Conservation (phyloP, 2,113 vertebrate species). For the Pteruthius melanotis region DNA sequence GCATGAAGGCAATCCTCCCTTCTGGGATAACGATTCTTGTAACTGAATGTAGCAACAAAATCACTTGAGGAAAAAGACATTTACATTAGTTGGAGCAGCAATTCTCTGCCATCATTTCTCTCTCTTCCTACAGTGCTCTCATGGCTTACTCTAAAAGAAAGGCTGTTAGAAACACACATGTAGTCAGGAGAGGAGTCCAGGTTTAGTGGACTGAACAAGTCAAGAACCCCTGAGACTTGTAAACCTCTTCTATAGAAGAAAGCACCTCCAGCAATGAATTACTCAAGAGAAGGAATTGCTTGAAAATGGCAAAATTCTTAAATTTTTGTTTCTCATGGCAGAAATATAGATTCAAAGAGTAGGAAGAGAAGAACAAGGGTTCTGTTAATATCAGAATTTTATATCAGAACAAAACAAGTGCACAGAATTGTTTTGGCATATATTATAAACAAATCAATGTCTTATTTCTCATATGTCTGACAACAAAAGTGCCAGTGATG, state of each 20-base stretch:
- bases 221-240: not conserved
- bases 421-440: not conserved
- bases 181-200: not conserved
- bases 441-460: not conserved
- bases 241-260: not conserved
- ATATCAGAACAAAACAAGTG: not conserved
- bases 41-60: not conserved
- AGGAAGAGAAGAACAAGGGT: not conserved
- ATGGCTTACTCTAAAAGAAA: not conserved
- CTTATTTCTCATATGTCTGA: not conserved
- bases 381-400: not conserved
- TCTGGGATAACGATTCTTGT: not conserved
- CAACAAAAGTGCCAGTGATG: not conserved
- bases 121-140: not conserved
- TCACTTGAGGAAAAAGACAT: not conserved
- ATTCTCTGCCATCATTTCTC: not conserved
- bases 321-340: not conserved
- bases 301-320: not conserved
- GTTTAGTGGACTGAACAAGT: not conserved
- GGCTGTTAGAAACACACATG: not conserved
- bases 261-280: not conserved
- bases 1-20: not conserved
- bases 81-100: not conserved
- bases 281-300: not conserved
- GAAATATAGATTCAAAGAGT: not conserved